Evolutionary conservation across 1,140 invertebrate species (phyloP), one percentile per base, ranked within the genome.

Genomic region (Gonatopus flavifemur): DNA sequence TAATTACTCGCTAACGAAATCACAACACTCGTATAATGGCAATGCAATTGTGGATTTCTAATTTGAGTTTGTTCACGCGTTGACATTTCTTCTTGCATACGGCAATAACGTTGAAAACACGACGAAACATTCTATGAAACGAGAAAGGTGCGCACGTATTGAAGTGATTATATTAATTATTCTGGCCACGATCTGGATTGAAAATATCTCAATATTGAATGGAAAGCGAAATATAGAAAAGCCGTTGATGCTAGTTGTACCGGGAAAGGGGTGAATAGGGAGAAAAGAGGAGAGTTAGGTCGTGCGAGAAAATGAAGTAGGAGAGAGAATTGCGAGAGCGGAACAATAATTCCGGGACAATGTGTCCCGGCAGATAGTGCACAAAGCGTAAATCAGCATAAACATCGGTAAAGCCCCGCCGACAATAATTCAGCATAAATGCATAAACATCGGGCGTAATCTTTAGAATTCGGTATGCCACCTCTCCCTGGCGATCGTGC

Each of bases 321-420:
- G 59, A 60, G 57, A 16, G n/a, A 61, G 61, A 59, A 62, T 59
- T 22, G 39, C 37, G 52, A 42, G 41, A 37, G 46, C 66, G 64
- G 69, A 74, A 76, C 74, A 77, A 77, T 75, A 76, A 74, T 76
- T 77, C 66, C 61, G 49, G 66, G 68, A 76, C 73, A 74, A 75
- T 73, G 73, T 76, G 72, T 77, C 67, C 72, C 66, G 56, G 70
- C 64, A 77, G 74, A 77, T 76, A 77, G 68, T n/a, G n/a, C 69
- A 76, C 69, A 76, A 77, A 71, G 70, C 73, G 72, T 77, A 76
- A 77, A 77, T 77, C 74, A 76, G 73, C 71, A 76, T 77, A 74
- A 77, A 76, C 72, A 77, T 74, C 66, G 67, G 68, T 73, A 74
- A 75, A 77, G 72, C 69, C 64, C 54, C 54, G 51, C 57, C 64